A percentile compares a stretch with the other conserved stretches of the same genome.
phyloP scores from a whole-genome alignment of 2,888 invertebrate species.

The Spilarctia lutea region DNA sequence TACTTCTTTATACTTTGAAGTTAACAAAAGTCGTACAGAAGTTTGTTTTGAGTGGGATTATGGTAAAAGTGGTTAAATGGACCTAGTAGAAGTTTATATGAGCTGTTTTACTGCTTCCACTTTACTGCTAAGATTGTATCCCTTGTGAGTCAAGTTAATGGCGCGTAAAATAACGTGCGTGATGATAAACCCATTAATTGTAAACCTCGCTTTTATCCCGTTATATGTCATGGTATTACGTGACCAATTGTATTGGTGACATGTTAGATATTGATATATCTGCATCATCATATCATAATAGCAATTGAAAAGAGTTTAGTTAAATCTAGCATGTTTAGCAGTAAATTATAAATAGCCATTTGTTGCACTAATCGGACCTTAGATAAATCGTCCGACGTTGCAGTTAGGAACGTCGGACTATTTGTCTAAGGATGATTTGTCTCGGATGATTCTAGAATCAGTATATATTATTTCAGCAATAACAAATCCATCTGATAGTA shows the following conservation, averaged over 20 bases:
- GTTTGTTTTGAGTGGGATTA: neutral
- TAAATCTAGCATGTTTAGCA: too few relatives aligned
- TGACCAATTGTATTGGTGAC: constrained; percentile 14
- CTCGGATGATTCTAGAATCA: too few relatives aligned
- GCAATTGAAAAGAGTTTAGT: too few relatives aligned
- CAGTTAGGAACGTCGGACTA: too few relatives aligned
- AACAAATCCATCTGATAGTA: too few relatives aligned
- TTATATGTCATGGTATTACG: constrained; percentile 29
- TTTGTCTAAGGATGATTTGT: too few relatives aligned
- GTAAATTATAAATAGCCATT: neutral
- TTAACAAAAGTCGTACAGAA: neutral
- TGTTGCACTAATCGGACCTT: neutral
- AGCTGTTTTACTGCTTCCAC: constrained; percentile 17
- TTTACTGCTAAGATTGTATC: constrained; percentile 8
- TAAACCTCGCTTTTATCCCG: constrained; percentile 36
- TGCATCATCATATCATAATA: neutral
- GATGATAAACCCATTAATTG: constrained; percentile 44
- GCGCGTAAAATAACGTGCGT: constrained; percentile 44
- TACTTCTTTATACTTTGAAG: neutral
- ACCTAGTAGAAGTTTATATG: neutral
- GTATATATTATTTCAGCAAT: too few relatives aligned
- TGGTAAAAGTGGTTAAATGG: neutral
- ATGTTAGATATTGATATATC: neutral
- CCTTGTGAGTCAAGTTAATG: constrained; percentile 34
- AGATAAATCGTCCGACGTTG: too few relatives aligned